Base-by-base conservation (phyloP, 2,797 vertebrate species). In the Lophius americanus region DNA sequence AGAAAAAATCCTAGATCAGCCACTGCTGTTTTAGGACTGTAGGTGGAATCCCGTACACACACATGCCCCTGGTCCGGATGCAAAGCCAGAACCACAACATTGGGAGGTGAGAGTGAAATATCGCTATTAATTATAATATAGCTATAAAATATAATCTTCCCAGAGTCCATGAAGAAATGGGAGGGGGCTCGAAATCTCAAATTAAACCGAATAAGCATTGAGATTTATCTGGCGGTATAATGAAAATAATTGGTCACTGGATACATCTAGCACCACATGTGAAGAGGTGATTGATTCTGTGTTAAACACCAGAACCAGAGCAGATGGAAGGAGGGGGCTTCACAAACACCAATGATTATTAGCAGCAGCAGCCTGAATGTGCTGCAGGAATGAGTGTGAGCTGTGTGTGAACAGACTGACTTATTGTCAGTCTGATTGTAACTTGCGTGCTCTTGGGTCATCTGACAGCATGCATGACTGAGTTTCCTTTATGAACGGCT, bases 401-500 rank as follows among this genome's bases (percentile, higher is more conserved):
- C 48, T 69, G 54, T 66, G 23, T 44, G 51, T 61, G 51, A 82
- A 83, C 70, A 83, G 67, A 76, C 72, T 46, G 32, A 66, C 70
- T 82, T 82, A 75, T 82, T 85, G 81, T 85, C 78, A 76, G 71
- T 64, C 60, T 75, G 78, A 79, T 70, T 74, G 82, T 69, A 65
- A 86, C 60, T 70, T 50, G 68, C 10, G 52, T 62, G 76, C 70
- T 84, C 64, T 55, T 32, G 60, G 78, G 81, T 91, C 86, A 89
- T 75, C 81, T 86, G 82, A 85, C 57, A 44, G 56, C 79, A 73
- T 42, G 83, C 83, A 77, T 87, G 88, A 86, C 78, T 80, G 83
- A 50, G 42, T 78, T 78, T 79, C 75, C 64, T 81, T 64, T 68
- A 63, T 81, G 63, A 85, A 75, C 62, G 14, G 60, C 73, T 70